These are phyloP conservation scores for Simalia tracyae DNA, from an alignment of 2,797 vertebrate genomes.

Conservation along the genomic window DNA sequence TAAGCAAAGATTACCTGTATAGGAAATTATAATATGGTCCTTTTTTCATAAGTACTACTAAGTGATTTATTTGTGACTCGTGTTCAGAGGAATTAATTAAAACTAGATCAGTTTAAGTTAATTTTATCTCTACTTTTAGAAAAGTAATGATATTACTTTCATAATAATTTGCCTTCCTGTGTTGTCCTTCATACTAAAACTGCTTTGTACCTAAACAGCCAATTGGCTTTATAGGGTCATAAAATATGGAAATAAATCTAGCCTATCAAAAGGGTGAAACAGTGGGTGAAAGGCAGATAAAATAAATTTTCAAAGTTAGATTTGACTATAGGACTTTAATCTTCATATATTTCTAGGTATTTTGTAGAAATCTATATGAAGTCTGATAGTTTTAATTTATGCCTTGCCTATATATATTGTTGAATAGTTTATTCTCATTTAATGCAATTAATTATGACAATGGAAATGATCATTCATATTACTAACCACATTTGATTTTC, in stretches of 20 bases:
- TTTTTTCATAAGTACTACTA: slow-evolving; percentile 12
- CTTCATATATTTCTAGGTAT: slow-evolving; percentile 42
- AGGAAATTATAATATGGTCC: slow-evolving; percentile 33
- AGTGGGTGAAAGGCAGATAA: slow-evolving; percentile 65
- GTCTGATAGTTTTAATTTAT: slow-evolving; percentile 73
- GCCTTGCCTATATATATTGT: slow-evolving; percentile 66
- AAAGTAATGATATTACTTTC: slow-evolving; percentile 33
- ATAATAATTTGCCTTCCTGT: slow-evolving; percentile 77
- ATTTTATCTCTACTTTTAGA: slow-evolving; percentile 57
- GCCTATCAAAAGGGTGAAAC: slow-evolving; percentile 70
- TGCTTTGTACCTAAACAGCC: slow-evolving; percentile 76
- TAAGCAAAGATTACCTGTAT: neutral
- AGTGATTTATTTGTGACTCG: slow-evolving; percentile 32
- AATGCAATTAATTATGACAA: slow-evolving; percentile 68
- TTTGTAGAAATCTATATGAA: slow-evolving; percentile 56
- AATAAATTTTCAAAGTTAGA: slow-evolving; percentile 57
- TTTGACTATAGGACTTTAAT: slow-evolving; percentile 47
- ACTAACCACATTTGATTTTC: slow-evolving; percentile 69
- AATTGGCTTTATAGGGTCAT: slow-evolving; percentile 73
- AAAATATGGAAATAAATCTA: slow-evolving; percentile 83
- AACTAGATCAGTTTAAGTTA: slow-evolving; percentile 6
- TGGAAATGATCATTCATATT: slow-evolving; percentile 69
- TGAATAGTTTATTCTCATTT: slow-evolving; percentile 73
- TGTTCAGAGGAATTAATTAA: slow-evolving; percentile 52
- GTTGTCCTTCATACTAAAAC: slow-evolving; percentile 82